Evolutionary conservation across 2,797 vertebrate species (phyloP), one percentile per base, ranked within the genome.

Genomic region (Argyrosomus regius): DNA sequence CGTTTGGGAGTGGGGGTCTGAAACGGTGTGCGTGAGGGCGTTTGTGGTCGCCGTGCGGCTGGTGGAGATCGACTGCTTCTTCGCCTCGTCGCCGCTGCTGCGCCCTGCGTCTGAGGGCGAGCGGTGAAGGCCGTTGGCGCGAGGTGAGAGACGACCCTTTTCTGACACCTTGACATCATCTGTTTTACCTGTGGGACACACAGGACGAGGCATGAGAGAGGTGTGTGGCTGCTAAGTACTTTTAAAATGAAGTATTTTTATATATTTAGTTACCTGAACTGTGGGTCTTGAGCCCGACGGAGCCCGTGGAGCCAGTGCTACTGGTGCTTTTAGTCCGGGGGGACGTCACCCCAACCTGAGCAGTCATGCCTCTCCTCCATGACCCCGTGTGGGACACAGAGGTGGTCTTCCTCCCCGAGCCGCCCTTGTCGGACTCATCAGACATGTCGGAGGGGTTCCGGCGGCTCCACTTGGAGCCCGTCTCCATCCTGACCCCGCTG

Each of bases 121-220:
- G 63, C 96, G 97, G 88, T 98, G 98, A 76, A 97, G 94, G 86
- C 96, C 95, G 68, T 96, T 95, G 6, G 96, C 87, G 81, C 97
- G 97, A 59, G 98, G 97, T 24, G 97, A 98, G 61, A 96, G 93
- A 28, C 96, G 93, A 59, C 97, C 97, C 91, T 98, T 99, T 91
- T 99, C 98, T 3, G 98, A 99, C 74, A 99, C 98, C 89, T 99
- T 99, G 61, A 97, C 96, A 50, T 99, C 98, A 16, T 99, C 98
- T 0, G 98, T 99, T 94, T 99, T 99, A 87, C 96, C 98, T 98
- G 80, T 66, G 58, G 63, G 79, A 75, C 28, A 83, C 39, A 78
- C 4, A 72, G 20, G n/a, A 7, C 0, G 6, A 75, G 62, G 68
- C 74, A 43, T 63, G 35, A 79, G 31, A 0, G 3, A 46, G 5